phyloP scores from a whole-genome alignment of 2,113 vertebrate genomes.

The Aldabrachelys gigantea region DNA sequence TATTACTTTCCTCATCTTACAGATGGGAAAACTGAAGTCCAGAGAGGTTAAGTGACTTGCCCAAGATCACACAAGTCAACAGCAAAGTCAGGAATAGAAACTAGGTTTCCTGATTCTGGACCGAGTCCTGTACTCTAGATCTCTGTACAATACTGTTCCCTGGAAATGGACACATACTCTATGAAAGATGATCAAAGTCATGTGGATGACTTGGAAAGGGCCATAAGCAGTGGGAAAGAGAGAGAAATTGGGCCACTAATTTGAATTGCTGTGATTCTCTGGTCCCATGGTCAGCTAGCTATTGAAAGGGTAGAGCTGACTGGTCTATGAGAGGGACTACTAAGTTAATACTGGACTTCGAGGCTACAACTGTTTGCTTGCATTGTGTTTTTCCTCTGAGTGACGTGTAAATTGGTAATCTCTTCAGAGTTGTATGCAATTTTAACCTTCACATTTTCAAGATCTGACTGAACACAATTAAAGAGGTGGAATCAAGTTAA shows the following conservation, averaged over 20 bases:
- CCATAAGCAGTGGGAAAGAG: neutral
- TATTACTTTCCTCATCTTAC: neutral
- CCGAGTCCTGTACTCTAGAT: neutral
- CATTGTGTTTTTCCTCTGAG: neutral
- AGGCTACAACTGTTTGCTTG: neutral
- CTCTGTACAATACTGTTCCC: neutral
- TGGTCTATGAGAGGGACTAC: neutral
- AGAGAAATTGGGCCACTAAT: rapidly evolving
- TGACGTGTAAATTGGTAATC: neutral
- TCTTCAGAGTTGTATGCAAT: neutral
- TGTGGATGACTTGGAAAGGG: neutral
- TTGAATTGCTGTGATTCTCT: neutral
- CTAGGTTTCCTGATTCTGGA: neutral
- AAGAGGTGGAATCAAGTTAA: neutral
- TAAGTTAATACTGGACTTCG: neutral
- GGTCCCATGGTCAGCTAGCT: neutral
- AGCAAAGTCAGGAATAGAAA: neutral
- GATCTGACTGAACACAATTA: neutral
- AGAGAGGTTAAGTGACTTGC: neutral
- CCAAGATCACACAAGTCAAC: neutral
- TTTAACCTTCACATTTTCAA: neutral
- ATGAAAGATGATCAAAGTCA: neutral
- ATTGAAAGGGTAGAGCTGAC: neutral
- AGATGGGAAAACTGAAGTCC: neutral
- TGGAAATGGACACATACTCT: neutral